Percentiles rank a stretch among this genome's conserved stretches.
Conservation (phyloP, 2,113 vertebrate species). For the Carollia perspicillata region DNA sequence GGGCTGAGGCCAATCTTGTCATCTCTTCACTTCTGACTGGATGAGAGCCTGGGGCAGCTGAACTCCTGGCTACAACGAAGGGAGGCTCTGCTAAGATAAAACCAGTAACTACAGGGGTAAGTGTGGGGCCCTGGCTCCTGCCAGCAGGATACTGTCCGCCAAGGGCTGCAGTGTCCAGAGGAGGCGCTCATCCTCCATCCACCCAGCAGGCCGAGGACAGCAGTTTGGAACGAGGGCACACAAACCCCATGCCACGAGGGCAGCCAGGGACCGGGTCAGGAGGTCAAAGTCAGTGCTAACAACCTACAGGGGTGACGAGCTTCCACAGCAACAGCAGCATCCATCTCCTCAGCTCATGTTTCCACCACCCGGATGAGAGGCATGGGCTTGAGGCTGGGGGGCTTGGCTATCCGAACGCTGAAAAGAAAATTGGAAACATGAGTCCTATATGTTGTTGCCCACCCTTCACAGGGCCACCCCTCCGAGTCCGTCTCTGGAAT, state of each 20-base stretch:
- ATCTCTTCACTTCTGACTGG: neutral
- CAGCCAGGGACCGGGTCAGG: constrained; percentile 57
- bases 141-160: neutral
- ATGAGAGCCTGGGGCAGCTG: neutral
- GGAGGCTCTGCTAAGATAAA: neutral
- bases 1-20: neutral
- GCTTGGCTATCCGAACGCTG: constrained; percentile 85
- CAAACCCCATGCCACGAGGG: neutral
- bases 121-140: constrained; percentile 11
- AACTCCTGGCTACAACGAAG: neutral
- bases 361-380: constrained; percentile 95
- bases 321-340: neutral
- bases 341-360: constrained; percentile 76
- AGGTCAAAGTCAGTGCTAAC: constrained; percentile 20
- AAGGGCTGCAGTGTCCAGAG: neutral
- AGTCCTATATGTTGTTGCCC: neutral
- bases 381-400: constrained; percentile 85
- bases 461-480: neutral
- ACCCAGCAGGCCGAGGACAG: neutral
- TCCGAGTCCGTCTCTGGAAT: fast-evolving
- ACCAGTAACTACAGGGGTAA: neutral
- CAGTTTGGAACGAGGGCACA: neutral
- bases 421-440: neutral
- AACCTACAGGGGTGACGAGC: neutral
- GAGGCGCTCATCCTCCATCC: neutral